Conservation (phyloP, 2,797 vertebrate species). For the Rhabdophis nuchalis region DNA sequence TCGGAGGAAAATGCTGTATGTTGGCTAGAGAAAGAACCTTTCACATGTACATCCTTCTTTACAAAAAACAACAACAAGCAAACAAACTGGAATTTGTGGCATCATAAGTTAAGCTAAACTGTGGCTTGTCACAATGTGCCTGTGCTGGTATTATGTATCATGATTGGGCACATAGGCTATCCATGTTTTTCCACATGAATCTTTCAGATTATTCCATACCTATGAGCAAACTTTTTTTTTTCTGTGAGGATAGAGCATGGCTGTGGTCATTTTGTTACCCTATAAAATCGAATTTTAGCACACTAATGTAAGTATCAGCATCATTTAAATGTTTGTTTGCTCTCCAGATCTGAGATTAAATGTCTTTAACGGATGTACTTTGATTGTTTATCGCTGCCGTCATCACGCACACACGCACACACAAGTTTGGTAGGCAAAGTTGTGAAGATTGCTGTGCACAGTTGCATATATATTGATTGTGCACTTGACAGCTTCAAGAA, state of each 20-base stretch:
- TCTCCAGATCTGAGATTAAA: constrained; percentile 24
- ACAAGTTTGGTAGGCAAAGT: not conserved
- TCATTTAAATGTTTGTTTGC: constrained; percentile 31
- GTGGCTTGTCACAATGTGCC: not conserved
- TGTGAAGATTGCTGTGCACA: not conserved
- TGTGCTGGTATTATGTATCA: not conserved
- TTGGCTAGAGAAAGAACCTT: not conserved
- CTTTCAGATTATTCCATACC: not conserved
- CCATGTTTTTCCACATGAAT: not conserved
- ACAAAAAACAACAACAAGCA: not conserved
- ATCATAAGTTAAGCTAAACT: not conserved
- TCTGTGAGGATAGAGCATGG: not conserved
- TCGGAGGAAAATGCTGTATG: not conserved
- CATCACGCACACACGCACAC: not conserved
- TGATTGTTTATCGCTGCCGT: not conserved
- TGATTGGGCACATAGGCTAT: not conserved
- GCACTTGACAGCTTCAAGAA: not conserved
- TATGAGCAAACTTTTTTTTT: not conserved
- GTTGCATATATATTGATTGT: not conserved
- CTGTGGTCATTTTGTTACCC: not conserved
- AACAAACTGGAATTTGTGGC: not conserved
- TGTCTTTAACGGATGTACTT: not conserved
- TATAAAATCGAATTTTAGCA: not conserved
- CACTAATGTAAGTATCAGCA: not conserved
- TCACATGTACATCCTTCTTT: not conserved